Percentiles rank a stretch among this genome's conserved stretches.
Evolutionary conservation across 2,113 vertebrate genomes (phyloP).

Genomic region (Indicator indicator): DNA sequence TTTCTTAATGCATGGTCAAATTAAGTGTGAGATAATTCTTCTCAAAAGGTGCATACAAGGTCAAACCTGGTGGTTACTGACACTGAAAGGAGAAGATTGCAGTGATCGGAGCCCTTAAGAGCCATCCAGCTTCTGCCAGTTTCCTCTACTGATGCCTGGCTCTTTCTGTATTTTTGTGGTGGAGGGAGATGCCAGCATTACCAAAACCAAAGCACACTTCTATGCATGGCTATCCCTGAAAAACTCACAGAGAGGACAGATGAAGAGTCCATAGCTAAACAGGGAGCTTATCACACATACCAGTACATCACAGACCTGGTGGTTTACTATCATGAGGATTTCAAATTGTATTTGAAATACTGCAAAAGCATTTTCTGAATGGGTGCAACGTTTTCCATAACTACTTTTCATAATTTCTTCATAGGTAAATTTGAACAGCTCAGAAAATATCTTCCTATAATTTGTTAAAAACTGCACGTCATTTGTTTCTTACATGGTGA

Average conservation of each 20-base stretch:
- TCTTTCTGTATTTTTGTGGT: background rate
- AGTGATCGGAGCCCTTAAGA: background rate
- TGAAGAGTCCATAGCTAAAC: background rate
- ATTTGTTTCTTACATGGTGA: background rate
- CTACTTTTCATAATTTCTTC: background rate
- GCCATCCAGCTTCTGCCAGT: background rate
- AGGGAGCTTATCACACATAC: background rate
- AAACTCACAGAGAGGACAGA: background rate
- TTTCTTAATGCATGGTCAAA: background rate
- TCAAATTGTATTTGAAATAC: background rate
- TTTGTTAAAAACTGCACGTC: background rate
- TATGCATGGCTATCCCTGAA: background rate
- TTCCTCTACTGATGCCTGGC: background rate
- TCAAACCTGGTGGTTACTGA: background rate
- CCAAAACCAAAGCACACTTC: background rate
- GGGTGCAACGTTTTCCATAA: background rate
- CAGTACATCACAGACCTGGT: fast-evolving
- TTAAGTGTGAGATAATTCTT: background rate
- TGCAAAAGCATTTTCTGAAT: background rate
- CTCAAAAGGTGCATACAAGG: background rate
- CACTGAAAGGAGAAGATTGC: background rate
- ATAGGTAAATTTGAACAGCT: background rate
- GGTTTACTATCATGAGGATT: background rate
- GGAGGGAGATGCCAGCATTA: background rate
- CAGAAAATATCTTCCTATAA: background rate